These are phyloP conservation scores for Amblyteles armatorius DNA, from an alignment of 2,888 invertebrate genomes.

Conservation along the genomic window DNA sequence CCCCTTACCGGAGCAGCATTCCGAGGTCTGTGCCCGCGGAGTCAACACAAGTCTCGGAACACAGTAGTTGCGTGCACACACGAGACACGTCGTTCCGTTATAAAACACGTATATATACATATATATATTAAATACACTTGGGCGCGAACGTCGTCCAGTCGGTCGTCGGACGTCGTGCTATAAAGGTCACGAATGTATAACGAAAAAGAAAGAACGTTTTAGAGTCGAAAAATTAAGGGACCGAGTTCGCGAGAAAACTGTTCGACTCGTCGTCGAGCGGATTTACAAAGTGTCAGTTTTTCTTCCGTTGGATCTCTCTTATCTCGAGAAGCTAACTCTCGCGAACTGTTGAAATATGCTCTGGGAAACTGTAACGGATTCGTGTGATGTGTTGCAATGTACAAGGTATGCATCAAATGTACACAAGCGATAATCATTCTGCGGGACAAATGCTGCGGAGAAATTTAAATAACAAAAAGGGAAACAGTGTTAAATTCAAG, in stretches of 20 bases:
- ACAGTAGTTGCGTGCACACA: conserved; percentile 16
- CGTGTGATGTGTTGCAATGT: conserved; percentile 84
- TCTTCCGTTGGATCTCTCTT: not conserved
- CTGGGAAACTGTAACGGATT: conserved; percentile 82
- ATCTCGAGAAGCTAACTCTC: conserved; percentile 34
- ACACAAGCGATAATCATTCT: not conserved
- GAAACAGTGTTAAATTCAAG: conserved; percentile 17
- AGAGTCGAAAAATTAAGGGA: not conserved
- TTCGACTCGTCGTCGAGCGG: conserved; percentile 34
- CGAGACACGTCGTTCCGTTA: conserved; percentile 39
- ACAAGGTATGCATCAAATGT: conserved; percentile 81
- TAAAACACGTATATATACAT: not conserved
- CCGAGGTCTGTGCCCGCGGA: conserved; percentile 61
- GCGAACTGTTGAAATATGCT: conserved; percentile 72
- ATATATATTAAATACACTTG: not conserved
- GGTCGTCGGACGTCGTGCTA: conserved; percentile 19
- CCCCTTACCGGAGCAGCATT: conserved; percentile 69
- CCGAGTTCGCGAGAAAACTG: not conserved
- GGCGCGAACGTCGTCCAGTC: conserved; percentile 18
- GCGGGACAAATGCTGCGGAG: not conserved
- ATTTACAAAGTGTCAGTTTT: conserved; percentile 44
- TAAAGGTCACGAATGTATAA: not conserved
- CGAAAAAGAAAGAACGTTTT: not conserved
- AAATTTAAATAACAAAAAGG: not conserved
- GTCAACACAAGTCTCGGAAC: conserved; percentile 49